Evolutionary conservation across 2,113 vertebrate species (phyloP), one percentile per base, ranked within the genome.

Genomic region (Odocoileus virginianus): DNA sequence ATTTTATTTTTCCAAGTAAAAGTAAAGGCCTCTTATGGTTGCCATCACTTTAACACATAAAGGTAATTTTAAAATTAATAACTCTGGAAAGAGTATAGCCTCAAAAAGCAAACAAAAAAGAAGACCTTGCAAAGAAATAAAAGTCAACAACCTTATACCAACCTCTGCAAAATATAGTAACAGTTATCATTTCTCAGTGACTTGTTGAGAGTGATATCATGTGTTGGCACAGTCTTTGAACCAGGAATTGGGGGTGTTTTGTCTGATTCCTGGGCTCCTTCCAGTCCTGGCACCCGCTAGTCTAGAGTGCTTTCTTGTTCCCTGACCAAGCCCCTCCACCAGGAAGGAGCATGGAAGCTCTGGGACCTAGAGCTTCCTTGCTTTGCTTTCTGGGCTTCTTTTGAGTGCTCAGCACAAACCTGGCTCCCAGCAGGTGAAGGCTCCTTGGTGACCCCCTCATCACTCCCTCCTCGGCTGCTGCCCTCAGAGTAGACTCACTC

Each of bases 1-100:
- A 13, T 90, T 91, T 94, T 54, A 88, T 74, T 54, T 90, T 84
- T 12, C 21, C 19, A 78, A 81, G 54, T 87, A 71, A 94, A 19
- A 47, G 4, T 7, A 91, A 90, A 64, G 8, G 13, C 5, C 23
- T 33, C 91, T 95, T 88, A 17, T 40, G 64, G 78, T 25, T 40
- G 33, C 10, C 30, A 36, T 19, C 55, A 83, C 57, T 89, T 92
- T 47, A 28, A 6, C 64, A 89, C 52, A 64, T 58, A 82, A 64
- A 93, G 3, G 2, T 71, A 60, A 86, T 47, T 92, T 90, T 95
- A 87, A 57, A 61, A 27, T 50, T 17, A 64, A 43, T 50, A 40
- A 47, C 4, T 58, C 3, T 67, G 13, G 33, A 54, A 93, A 55
- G n/a, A 30, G 7, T 28, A 76, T 28, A 58, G 6, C 58, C 45